phyloP scores from a whole-genome alignment of 2,797 vertebrate species.

The Enteromius trimaculatus region DNA sequence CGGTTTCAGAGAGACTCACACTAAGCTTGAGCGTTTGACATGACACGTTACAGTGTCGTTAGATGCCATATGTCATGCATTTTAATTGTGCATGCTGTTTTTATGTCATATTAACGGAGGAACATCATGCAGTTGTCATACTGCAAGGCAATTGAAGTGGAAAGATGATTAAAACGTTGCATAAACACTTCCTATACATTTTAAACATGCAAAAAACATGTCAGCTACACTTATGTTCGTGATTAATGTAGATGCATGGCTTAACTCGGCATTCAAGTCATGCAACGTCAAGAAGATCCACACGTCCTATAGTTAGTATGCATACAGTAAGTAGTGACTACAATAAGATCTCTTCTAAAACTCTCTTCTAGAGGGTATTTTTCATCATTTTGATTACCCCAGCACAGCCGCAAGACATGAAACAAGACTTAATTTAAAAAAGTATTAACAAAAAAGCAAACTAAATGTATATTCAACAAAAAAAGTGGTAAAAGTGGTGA shows the following conservation, averaged over 20 bases:
- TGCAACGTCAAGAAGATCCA: not conserved
- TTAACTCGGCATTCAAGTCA: not conserved
- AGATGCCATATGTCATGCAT: not conserved
- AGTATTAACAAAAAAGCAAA: too few species aligned
- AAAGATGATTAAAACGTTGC: not conserved
- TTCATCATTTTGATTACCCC: too few species aligned
- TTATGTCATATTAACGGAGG: not conserved
- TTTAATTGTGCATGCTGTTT: not conserved
- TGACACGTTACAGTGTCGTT: not conserved
- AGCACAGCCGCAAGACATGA: too few species aligned
- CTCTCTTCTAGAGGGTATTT: not conserved
- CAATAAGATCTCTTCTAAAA: not conserved
- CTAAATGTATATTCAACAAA: too few species aligned
- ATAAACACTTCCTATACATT: not conserved
- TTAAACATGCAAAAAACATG: not conserved
- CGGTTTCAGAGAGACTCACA: not conserved
- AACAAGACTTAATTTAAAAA: too few species aligned
- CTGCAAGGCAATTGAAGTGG: too few species aligned
- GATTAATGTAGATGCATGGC: not conserved
- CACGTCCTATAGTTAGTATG: not conserved
- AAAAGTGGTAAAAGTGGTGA: too few species aligned
- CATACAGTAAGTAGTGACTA: not conserved
- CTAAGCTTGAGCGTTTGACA: not conserved
- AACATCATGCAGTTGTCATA: too few species aligned
- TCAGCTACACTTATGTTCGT: not conserved